Conservation (phyloP, 2,888 invertebrate genomes). For the Phyto melanocephala region DNA sequence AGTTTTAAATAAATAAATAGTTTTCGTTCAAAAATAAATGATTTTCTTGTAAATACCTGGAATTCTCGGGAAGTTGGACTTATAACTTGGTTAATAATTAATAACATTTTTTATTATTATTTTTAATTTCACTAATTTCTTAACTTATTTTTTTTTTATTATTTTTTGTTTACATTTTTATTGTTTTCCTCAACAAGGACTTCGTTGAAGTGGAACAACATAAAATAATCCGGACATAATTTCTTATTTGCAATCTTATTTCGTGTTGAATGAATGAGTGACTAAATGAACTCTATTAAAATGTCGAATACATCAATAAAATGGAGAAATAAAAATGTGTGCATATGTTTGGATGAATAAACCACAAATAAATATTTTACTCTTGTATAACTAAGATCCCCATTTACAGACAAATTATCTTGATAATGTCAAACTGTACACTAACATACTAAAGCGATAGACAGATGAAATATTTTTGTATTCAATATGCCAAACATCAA, state of each 20-base stretch:
- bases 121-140: not conserved
- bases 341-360: not conserved
- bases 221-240: not conserved
- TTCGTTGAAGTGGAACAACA: not conserved
- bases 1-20: no score
- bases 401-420: conserved; percentile 51
- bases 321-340: conserved; percentile 1
- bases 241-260: conserved; percentile 1
- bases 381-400: conserved; percentile 44
- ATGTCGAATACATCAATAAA: conserved; percentile 14
- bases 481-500: conserved; percentile 20
- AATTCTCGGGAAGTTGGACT: no score
- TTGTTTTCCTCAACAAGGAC: not conserved
- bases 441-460: not conserved
- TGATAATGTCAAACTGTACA: conserved; percentile 15
- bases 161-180: not conserved
- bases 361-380: conserved; percentile 39
- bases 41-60: no score
- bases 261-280: not conserved
- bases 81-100: no score
- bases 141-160: not conserved
- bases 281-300: conserved; percentile 26
- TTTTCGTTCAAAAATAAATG: no score
- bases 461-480: not conserved
- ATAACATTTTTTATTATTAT: no score